Base-by-base conservation (phyloP, 2,113 vertebrate species). In the Scolopax mira region DNA sequence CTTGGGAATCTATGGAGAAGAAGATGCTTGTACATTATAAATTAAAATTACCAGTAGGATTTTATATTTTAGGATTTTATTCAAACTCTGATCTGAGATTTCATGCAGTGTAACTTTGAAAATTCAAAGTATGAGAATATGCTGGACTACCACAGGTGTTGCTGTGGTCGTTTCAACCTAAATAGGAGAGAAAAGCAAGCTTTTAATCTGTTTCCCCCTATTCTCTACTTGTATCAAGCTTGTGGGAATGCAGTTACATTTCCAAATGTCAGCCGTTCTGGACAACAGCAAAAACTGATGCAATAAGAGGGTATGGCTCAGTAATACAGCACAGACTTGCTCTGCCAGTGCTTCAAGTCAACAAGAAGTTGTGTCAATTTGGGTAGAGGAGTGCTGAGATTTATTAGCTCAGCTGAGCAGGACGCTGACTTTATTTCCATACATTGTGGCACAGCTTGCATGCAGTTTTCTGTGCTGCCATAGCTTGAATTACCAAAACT, bases 321-420 rank as follows among this genome's bases (percentile, higher is more conserved):
- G 33, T 48, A 58, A 14, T 67, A 19, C 52, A 78, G 57, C 51
- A 64, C 46, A 93, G 83, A 93, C 95, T 86, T 78, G 94, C 44
- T 94, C 86, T 87, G 69, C 96, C 80, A 60, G 90, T 86, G 79
- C 60, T 86, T 95, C 86, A 31, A 67, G 90, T 80, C 64, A 39
- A 23, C 52, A 75, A 62, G 54, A 49, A 78, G 41, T 42, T 91
- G 25, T 54, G 31, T 44, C 81, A 41, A 44, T 33, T 75, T 85
- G 66, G n/a, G 39, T 54, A 79, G 67, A 90, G 75, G 70, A 64
- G 19, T 41, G 49, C 74, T 67, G 54, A 41, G 64, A 37, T 54
- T n/a, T 17, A 9, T 0, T 12, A 66, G 51, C 67, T 85, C 46
- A 64, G 46, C 86, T 66, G 46, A 85, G 64, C 33, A 21, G 41